These are phyloP conservation scores for Bufotes viridis DNA, from an alignment of 2,797 vertebrate species.

Conservation along the genomic window DNA sequence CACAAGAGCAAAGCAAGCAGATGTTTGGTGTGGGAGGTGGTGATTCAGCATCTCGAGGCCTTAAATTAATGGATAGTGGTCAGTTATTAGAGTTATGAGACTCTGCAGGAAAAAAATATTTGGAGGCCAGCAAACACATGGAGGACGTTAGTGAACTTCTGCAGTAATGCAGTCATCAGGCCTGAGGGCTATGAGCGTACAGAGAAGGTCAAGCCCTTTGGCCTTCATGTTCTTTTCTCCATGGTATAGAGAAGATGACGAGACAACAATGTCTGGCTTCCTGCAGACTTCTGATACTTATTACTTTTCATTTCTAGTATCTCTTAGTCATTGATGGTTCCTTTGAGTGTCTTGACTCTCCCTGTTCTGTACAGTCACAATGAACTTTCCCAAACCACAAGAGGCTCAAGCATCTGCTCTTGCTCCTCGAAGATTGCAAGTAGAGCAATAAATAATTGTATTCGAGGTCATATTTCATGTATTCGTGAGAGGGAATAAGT, in stretches of 20 bases:
- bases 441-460: not conserved
- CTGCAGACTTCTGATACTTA: not conserved
- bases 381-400: slow-evolving; percentile 16
- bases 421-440: slow-evolving; percentile 5
- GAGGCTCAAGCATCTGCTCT: not conserved
- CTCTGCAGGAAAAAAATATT: not conserved
- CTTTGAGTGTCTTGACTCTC: not conserved
- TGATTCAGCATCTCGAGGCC: slow-evolving; percentile 22
- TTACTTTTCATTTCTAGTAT: slow-evolving; percentile 9
- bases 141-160: not conserved
- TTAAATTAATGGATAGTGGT: not conserved
- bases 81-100: not conserved
- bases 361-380: not conserved
- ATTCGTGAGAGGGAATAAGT: not conserved
- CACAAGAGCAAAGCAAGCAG: slow-evolving; percentile 19
- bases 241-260: not conserved
- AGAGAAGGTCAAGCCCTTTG: slow-evolving; percentile 9
- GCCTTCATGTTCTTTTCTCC: not conserved
- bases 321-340: not conserved
- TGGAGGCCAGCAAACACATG: not conserved
- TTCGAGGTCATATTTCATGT: not conserved
- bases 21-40: slow-evolving; percentile 45
- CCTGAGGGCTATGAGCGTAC: not conserved
- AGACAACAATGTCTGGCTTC: not conserved
- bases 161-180: not conserved